These are phyloP conservation scores for Eptatretus atami DNA, from an alignment of 2,797 vertebrate genomes.

Conservation along the genomic window DNA sequence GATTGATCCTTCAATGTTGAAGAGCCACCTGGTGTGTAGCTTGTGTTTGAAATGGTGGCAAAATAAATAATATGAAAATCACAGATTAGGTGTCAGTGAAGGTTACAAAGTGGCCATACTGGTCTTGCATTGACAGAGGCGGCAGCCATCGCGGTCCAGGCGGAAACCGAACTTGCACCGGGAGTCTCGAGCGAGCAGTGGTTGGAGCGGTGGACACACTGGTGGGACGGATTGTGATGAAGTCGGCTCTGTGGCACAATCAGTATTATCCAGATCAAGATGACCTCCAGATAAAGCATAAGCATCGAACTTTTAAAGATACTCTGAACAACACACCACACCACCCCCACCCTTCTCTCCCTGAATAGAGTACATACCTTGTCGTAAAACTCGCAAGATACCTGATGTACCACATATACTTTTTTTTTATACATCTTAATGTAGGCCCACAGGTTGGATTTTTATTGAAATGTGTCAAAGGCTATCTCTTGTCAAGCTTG, in stretches of 20 bases:
- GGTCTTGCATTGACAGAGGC: slow-evolving; percentile 34
- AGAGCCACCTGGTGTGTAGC: too few species aligned
- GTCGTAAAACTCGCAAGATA: too few species aligned
- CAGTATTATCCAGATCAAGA: neutral
- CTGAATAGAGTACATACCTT: neutral
- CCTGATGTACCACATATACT: too few species aligned
- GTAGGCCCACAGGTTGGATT: too few species aligned
- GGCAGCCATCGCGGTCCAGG: slow-evolving; percentile 30
- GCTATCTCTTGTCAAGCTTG: too few species aligned
- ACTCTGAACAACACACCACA: neutral
- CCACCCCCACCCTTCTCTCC: neutral
- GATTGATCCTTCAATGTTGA: too few species aligned
- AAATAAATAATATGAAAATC: too few species aligned
- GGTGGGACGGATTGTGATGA: slow-evolving; percentile 48
- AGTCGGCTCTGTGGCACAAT: slow-evolving; percentile 28
- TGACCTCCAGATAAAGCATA: neutral
- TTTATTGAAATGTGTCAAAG: too few species aligned
- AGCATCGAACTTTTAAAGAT: too few species aligned
- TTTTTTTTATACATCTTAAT: too few species aligned
- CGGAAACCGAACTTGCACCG: slow-evolving; percentile 33
- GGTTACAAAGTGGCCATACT: slow-evolving; percentile 23
- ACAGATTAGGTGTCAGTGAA: too few species aligned
- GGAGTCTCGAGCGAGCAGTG: slow-evolving; percentile 36
- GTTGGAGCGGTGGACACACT: slow-evolving; percentile 20
- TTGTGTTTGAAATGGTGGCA: too few species aligned